Evolutionary conservation across 2,113 vertebrate genomes (phyloP).

Genomic region (Cinclus cinclus): DNA sequence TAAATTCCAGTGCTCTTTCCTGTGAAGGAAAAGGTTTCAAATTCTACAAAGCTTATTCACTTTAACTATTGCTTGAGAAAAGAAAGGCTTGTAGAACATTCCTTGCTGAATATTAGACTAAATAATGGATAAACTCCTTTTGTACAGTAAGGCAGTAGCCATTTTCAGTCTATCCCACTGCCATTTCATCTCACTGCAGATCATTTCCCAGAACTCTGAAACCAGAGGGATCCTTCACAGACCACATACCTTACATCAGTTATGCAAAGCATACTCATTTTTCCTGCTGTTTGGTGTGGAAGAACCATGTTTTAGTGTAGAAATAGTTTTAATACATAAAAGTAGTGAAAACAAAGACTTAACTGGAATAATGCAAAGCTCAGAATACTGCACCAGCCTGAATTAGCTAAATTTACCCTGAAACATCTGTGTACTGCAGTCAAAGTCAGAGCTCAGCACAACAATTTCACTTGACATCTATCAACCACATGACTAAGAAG

Average conservation of each 20-base stretch:
- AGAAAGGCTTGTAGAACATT: neutral
- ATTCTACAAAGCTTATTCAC: neutral
- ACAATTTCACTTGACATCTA: neutral
- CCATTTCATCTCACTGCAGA: neutral
- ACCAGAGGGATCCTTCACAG: neutral
- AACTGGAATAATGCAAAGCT: neutral
- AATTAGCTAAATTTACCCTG: neutral
- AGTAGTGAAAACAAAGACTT: neutral
- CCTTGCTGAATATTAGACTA: neutral
- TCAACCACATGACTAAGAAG: neutral
- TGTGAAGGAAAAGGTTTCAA: neutral
- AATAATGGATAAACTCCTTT: neutral
- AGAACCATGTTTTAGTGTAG: neutral
- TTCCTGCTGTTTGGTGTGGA: neutral
- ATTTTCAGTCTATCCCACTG: neutral
- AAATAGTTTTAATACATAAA: too few species aligned
- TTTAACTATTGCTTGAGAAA: neutral
- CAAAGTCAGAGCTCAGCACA: neutral
- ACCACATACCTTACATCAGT: neutral
- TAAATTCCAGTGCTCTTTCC: neutral
- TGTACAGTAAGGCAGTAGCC: neutral
- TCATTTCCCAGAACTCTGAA: neutral
- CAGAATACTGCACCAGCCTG: neutral
- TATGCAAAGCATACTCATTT: neutral
- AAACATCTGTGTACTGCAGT: neutral